Conservation (phyloP, 2,888 invertebrate genomes). For the Bhutanitis thaidina region DNA sequence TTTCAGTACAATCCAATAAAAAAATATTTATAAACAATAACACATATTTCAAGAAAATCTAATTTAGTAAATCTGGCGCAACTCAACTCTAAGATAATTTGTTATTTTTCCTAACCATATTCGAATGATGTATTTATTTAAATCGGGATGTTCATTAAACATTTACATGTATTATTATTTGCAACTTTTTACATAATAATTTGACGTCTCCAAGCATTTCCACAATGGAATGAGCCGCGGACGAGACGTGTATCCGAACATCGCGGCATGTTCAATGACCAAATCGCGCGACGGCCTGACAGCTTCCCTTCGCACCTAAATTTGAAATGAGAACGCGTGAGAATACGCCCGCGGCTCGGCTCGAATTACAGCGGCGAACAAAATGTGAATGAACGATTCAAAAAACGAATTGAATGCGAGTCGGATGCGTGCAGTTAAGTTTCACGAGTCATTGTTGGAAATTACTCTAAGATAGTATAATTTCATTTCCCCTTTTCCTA, state of each 20-base stretch:
- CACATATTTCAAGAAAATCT: too few species aligned
- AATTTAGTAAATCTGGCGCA: too few species aligned
- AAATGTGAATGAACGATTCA: conserved; percentile 54
- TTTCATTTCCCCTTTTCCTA: too few species aligned
- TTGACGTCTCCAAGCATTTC: conserved; percentile 9
- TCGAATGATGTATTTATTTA: too few species aligned
- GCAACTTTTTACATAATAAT: conserved; percentile 8
- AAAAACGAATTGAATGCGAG: not conserved
- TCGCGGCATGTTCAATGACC: conserved; percentile 12
- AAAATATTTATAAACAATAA: too few species aligned
- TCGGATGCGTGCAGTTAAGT: not conserved
- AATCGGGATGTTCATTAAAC: not conserved
- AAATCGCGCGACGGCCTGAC: conserved; percentile 34
- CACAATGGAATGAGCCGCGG: conserved; percentile 22
- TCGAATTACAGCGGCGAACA: conserved; percentile 50
- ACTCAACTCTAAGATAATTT: too few species aligned
- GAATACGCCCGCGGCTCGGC: conserved; percentile 56
- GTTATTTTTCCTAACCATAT: too few species aligned
- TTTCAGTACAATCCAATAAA: too few species aligned
- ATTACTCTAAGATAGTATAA: too few species aligned
- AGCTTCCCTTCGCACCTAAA: conserved; percentile 60
- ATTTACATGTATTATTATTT: conserved; percentile 3
- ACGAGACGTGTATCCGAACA: conserved; percentile 25
- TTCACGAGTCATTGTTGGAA: too few species aligned
- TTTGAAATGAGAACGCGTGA: conserved; percentile 67